Evolutionary conservation across 1,140 invertebrate species (phyloP), one percentile per base, ranked within the genome.

Genomic region (Neotoxoptera formosana): DNA sequence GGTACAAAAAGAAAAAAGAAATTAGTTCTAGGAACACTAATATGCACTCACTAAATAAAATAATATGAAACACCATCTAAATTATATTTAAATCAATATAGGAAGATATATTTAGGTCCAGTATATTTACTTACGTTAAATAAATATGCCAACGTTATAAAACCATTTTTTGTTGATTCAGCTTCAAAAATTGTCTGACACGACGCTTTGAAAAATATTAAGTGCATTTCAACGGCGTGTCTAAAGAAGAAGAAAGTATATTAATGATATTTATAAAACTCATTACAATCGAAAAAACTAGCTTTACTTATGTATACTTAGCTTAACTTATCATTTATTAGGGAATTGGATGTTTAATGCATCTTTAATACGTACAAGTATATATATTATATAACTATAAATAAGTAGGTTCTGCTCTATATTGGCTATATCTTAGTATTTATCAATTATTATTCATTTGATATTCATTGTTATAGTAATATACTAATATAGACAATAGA

Each of bases 191-290:
- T 23, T 51, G 88, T 34, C 7, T 90, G 30, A 53, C 88, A 90
- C 21, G 88, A 56, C 48, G 51, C 51, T 90, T 90, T 90, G 48
- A 51, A 90, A 90, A 90, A 90, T 90, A 90, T 56, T 53, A 90
- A 34, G 34, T 90, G 88, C 88, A 90, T 56, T 90, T 90, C 88
- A 51, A 90, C 7, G n/a, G 30, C 4, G 34, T 90, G n/a, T 47
- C 88, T 90, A 90, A 14, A 76, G 14, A 76, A 76, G 4, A 14
- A 76, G n/a, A 76, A 76, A n/a, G 60, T 76, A 76, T 76, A n/a
- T n/a, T 67, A 67, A 67, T n/a, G 11, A n/a, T 67, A 2, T 14
- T n/a, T 67, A 25, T 67, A 67, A 67, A 67, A n/a, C 11, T 25
- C 30, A 11, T 14, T 14, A 67, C n/a, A 30, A 67, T 17, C 11